Conservation (phyloP, 2,888 invertebrate species). For the Tuberolachnus salignus region DNA sequence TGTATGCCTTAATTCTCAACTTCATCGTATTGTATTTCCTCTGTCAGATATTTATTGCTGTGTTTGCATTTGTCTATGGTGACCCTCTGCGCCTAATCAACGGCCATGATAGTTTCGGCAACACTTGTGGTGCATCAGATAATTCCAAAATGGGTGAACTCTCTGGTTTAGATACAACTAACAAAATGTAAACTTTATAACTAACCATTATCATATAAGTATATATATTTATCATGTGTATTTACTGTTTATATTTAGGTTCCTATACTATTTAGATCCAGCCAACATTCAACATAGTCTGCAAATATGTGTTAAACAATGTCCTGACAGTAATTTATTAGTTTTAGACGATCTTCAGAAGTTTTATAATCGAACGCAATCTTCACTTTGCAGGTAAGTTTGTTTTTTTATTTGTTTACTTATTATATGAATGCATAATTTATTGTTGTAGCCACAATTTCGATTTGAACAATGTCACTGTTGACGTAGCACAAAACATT, state of each 20-base stretch:
- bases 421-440: conserved; percentile 25
- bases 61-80: conserved; percentile 86
- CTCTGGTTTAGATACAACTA: conserved; percentile 80
- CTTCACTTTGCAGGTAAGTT: conserved; percentile 75
- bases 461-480: conserved; percentile 38
- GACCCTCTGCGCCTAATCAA: conserved; percentile 84
- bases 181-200: conserved; percentile 68
- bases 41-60: conserved; percentile 78
- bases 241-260: conserved; percentile 63
- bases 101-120: conserved; percentile 93
- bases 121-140: conserved; percentile 84
- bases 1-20: neutral
- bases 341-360: conserved; percentile 72
- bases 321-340: conserved; percentile 74
- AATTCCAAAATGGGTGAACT: conserved; percentile 78
- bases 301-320: conserved; percentile 88
- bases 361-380: conserved; percentile 76
- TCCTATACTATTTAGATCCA: conserved; percentile 83
- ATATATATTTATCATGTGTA: neutral
- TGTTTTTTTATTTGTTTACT: neutral
- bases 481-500: neutral
- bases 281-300: conserved; percentile 76
- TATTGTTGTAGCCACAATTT: conserved; percentile 55
- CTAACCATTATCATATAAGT: neutral
- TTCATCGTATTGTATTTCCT: neutral